These are phyloP conservation scores for Coelopa frigida DNA, from an alignment of 1,140 invertebrate genomes.

Conservation along the genomic window DNA sequence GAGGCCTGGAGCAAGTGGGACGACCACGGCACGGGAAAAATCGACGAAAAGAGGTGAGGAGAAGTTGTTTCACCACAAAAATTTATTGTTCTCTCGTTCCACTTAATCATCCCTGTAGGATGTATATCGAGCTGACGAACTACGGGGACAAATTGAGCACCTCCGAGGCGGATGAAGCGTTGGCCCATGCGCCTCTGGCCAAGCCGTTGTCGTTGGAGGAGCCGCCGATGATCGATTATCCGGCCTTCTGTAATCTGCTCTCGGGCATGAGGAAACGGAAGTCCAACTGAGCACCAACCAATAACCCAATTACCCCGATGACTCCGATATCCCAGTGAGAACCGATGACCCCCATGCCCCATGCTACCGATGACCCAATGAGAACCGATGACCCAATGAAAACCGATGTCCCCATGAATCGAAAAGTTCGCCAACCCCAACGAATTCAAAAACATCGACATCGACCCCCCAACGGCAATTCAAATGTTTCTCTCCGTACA, in stretches of 20 bases:
- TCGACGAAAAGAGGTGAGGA: conserved; percentile 52
- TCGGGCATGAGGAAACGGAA: conserved; percentile 51
- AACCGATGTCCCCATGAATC: too few species aligned
- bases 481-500: too few species aligned
- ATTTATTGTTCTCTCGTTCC: not conserved
- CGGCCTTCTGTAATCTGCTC: conserved; percentile 53
- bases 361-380: too few species aligned
- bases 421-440: too few species aligned
- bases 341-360: too few species aligned
- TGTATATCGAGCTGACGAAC: conserved; percentile 53
- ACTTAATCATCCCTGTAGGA: conserved; percentile 37
- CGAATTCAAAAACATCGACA: too few species aligned
- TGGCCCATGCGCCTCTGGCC: conserved; percentile 54
- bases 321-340: too few species aligned
- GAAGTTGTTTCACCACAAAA: not conserved
- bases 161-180: conserved; percentile 52
- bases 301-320: too few species aligned
- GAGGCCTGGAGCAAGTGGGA: conserved; percentile 57
- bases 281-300: too few species aligned
- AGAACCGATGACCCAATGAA: too few species aligned
- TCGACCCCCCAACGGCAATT: too few species aligned
- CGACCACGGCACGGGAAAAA: conserved; percentile 50
- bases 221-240: conserved; percentile 52
- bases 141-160: conserved; percentile 53
- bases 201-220: conserved; percentile 46